Percentiles rank a stretch among this genome's conserved stretches.
These are phyloP conservation scores for Adineta ricciae DNA, from an alignment of 2,888 invertebrate species.

Conservation along the genomic window DNA sequence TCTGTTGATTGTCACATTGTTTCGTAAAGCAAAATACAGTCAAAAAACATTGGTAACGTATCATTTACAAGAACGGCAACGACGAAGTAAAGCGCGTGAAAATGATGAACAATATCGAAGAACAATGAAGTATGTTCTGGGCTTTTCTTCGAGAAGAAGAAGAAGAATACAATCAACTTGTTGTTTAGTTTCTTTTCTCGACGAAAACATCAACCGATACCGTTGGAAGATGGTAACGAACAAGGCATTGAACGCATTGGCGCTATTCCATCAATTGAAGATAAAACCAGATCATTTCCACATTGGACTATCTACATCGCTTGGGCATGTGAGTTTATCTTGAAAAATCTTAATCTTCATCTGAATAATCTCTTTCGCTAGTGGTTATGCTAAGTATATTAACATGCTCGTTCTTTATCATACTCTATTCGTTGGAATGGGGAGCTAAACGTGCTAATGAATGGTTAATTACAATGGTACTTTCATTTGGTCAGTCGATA, in stretches of 20 bases:
- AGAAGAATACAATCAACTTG: too few species aligned
- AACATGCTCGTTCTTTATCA: conserved; percentile 46
- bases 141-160: too few species aligned
- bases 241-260: background rate
- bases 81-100: background rate
- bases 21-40: conserved; percentile 39
- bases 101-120: background rate
- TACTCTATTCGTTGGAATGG: conserved; percentile 48
- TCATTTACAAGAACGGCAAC: background rate
- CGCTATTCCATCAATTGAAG: conserved; percentile 35
- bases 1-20: conserved; percentile 45
- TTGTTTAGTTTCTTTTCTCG: background rate
- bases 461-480: conserved; percentile 47
- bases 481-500: conserved; percentile 50
- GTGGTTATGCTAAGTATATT: conserved; percentile 45
- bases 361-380: conserved; percentile 35
- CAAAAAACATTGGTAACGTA: background rate
- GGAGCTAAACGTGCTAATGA: conserved; percentile 46
- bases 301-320: conserved; percentile 48
- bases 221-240: background rate
- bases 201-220: background rate
- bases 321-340: conserved; percentile 43
- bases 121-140: background rate
- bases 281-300: conserved; percentile 44
- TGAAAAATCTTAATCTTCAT: background rate